These are phyloP conservation scores for Bostrychus sinensis DNA, from an alignment of 2,113 vertebrate genomes.

Conservation along the genomic window DNA sequence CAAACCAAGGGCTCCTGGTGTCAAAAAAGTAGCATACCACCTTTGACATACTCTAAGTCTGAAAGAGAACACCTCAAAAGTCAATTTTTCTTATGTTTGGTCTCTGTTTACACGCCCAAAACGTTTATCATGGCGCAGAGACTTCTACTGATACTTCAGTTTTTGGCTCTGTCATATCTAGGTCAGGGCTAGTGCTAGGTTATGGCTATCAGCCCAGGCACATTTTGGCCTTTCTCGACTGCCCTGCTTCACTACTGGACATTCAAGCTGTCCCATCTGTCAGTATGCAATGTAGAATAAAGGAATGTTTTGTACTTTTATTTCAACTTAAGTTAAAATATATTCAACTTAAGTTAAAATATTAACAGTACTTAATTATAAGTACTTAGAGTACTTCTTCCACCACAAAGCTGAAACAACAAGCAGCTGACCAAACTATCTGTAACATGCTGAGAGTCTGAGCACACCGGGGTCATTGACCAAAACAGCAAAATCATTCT, in stretches of 20 bases:
- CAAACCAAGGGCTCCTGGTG: neutral
- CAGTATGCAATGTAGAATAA: neutral
- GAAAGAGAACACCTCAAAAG: neutral
- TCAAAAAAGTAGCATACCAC: neutral
- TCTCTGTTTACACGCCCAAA: conserved; percentile 54
- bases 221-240: conserved; percentile 24
- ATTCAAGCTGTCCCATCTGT: neutral
- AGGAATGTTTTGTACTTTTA: no score
- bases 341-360: no score
- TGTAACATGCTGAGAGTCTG: neutral
- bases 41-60: neutral
- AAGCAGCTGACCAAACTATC: neutral
- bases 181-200: conserved; percentile 3
- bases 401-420: neutral
- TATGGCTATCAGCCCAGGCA: conserved; percentile 51
- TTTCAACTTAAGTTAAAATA: no score
- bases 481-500: neutral
- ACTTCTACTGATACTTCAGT: conserved; percentile 26
- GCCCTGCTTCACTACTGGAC: conserved; percentile 1
- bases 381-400: no score
- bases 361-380: no score
- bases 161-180: conserved; percentile 56
- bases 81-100: neutral
- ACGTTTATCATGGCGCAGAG: conserved; percentile 59
- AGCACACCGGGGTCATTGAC: neutral